Conservation (phyloP, 2,888 invertebrate genomes). For the Cephus pulcher region DNA sequence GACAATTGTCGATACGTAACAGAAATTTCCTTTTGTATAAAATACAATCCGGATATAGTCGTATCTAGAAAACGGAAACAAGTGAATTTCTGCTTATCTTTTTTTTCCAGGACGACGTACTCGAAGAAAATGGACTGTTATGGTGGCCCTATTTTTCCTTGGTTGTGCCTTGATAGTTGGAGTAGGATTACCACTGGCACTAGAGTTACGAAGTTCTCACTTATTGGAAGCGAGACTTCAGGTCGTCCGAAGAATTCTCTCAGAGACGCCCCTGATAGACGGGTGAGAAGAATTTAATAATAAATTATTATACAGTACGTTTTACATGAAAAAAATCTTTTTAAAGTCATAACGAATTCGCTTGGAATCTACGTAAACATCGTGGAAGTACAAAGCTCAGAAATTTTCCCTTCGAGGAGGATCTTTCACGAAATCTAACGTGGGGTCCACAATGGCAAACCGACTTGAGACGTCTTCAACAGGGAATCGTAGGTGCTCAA, state of each 20-base stretch:
- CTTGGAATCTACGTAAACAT: constrained; percentile 64
- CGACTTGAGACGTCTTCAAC: constrained; percentile 67
- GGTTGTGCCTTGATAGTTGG: constrained; percentile 63
- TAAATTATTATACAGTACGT: neutral
- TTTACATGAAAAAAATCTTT: neutral
- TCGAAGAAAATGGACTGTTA: constrained; percentile 57
- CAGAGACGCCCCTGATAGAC: constrained; percentile 71
- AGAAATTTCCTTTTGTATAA: too few relatives aligned
- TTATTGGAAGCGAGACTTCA: constrained; percentile 70
- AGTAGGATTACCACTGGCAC: constrained; percentile 68
- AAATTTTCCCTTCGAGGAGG: constrained; percentile 64
- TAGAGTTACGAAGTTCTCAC: constrained; percentile 71
- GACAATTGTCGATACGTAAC: too few relatives aligned
- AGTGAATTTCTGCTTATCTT: too few relatives aligned
- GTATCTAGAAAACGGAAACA: too few relatives aligned
- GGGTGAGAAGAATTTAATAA: constrained; percentile 58
- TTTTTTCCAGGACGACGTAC: constrained; percentile 39
- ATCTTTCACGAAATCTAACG: constrained; percentile 57
- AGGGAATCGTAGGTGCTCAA: constrained; percentile 69
- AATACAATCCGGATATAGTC: too few relatives aligned
- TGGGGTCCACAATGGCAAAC: constrained; percentile 67
- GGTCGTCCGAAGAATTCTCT: constrained; percentile 69
- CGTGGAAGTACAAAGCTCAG: constrained; percentile 59
- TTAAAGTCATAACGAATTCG: constrained; percentile 65
- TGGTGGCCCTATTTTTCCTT: constrained; percentile 57